Evolutionary conservation across 2,113 vertebrate species (phyloP).

Genomic region (Butorides virescens): DNA sequence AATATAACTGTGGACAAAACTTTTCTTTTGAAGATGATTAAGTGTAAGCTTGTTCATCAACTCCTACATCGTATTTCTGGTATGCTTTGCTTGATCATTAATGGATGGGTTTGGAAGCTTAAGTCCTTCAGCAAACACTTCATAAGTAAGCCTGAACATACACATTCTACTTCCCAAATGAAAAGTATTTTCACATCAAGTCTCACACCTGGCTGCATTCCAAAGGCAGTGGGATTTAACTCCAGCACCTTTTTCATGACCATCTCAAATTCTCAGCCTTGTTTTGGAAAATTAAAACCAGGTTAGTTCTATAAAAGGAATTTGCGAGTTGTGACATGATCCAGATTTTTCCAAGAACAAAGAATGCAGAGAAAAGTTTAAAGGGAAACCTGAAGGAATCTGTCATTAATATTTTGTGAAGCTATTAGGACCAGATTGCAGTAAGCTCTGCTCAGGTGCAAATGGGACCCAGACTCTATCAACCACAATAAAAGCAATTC

Average conservation of each 20-base stretch:
- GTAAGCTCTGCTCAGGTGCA: not conserved
- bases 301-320: not conserved
- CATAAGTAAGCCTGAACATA: not conserved
- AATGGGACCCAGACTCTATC: not conserved
- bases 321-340: not conserved
- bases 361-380: constrained; percentile 4
- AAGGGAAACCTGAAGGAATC: not conserved
- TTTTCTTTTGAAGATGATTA: not conserved
- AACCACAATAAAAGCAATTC: not conserved
- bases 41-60: not conserved
- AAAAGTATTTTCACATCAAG: not conserved
- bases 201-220: not conserved
- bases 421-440: not conserved
- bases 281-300: constrained; percentile 21
- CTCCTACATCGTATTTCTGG: not conserved
- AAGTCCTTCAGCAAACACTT: not conserved
- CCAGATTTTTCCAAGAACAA: constrained; percentile 36
- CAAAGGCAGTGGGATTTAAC: not conserved
- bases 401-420: not conserved
- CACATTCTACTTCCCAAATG: not conserved
- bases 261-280: not conserved
- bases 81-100: not conserved
- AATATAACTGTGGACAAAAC: not conserved
- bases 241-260: not conserved
- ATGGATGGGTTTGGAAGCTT: not conserved